Conservation (phyloP, 2,113 vertebrate species). For the Gymnocephalus cernua region DNA sequence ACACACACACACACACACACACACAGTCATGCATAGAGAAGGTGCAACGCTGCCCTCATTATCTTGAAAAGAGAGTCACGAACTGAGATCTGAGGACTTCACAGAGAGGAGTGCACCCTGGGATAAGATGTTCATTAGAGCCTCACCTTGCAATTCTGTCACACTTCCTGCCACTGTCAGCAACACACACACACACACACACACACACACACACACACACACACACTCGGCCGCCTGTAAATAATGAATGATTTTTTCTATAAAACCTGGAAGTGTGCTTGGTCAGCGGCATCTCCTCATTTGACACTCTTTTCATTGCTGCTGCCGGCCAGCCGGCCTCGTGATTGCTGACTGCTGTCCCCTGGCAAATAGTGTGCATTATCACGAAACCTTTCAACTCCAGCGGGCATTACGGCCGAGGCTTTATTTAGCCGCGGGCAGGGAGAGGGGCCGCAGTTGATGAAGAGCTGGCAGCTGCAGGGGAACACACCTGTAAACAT, state of each 20-base stretch:
- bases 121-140: constrained; percentile 42
- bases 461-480: not conserved
- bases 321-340: not conserved
- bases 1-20: not conserved
- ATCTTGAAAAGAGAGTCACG: constrained; percentile 17
- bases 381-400: constrained; percentile 44
- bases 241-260: constrained; percentile 48
- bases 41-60: constrained; percentile 9
- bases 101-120: not conserved
- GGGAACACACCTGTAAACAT: constrained; percentile 2
- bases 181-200: not conserved
- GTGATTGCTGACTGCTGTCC: constrained; percentile 35
- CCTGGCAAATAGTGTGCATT: constrained; percentile 10
- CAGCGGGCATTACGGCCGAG: not conserved
- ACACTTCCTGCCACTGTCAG: constrained; percentile 18
- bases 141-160: constrained; percentile 44
- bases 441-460: constrained; percentile 9
- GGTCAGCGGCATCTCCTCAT: not conserved
- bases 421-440: not conserved
- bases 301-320: constrained; percentile 24
- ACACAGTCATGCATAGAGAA: not conserved
- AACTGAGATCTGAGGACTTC: constrained; percentile 33
- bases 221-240: constrained; percentile 16
- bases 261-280: constrained; percentile 24
- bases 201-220: no score